These are phyloP conservation scores for Burhinus bistriatus DNA, from an alignment of 2,113 vertebrate genomes.

Conservation along the genomic window DNA sequence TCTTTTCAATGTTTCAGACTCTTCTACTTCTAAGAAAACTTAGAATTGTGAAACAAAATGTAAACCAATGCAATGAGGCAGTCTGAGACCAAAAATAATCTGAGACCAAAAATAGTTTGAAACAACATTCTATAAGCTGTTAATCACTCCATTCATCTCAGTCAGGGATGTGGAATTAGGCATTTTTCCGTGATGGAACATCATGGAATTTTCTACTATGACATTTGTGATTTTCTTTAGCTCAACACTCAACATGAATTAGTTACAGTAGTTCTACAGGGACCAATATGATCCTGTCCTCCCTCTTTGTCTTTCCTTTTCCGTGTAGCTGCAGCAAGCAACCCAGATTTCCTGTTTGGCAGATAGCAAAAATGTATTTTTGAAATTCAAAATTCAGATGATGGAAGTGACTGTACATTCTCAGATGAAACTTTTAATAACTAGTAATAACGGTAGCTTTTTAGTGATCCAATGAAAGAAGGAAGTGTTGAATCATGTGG, in stretches of 20 bases:
- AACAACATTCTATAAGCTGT: not conserved
- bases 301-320: not conserved
- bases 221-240: not conserved
- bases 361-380: not conserved
- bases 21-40: not conserved
- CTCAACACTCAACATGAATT: not conserved
- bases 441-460: not conserved
- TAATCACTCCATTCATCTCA: not conserved
- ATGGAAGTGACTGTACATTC: not conserved
- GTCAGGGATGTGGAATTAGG: not conserved
- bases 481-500: not conserved
- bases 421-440: not conserved
- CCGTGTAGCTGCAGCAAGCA: not conserved
- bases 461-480: not conserved
- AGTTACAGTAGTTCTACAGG: not conserved
- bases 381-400: not conserved
- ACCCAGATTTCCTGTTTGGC: accelerated
- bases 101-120: not conserved
- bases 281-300: not conserved
- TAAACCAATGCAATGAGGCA: not conserved
- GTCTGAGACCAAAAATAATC: not conserved
- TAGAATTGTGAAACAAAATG: not conserved
- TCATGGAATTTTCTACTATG: not conserved
- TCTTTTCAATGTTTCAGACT: not conserved
- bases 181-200: not conserved